Evolutionary conservation across 2,888 invertebrate genomes (phyloP).

Genomic region (Ochropacha duplaris): DNA sequence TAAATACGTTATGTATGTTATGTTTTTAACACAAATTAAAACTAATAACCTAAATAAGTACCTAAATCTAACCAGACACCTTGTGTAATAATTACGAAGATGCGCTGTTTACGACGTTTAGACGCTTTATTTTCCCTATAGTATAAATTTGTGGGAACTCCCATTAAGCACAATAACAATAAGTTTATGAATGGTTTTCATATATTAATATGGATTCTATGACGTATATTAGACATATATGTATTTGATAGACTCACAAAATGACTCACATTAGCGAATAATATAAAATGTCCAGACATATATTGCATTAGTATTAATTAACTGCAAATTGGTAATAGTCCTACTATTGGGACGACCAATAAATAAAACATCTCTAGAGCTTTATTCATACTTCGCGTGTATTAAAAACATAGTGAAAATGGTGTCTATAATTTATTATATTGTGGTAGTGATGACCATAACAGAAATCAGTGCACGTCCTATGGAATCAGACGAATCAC

Average conservation of each 20-base stretch:
- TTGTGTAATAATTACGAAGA: neutral
- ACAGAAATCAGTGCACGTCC: conserved; percentile 38
- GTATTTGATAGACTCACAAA: conserved; percentile 82
- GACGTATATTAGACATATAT: conserved; percentile 82
- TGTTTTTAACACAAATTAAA: too few species aligned
- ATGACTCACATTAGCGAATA: conserved; percentile 58
- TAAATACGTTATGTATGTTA: too few species aligned
- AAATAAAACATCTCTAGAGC: conserved; percentile 24
- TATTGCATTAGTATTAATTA: conserved; percentile 26
- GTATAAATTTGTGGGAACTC: conserved; percentile 18
- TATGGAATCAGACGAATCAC: conserved; percentile 10
- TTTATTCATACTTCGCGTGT: neutral
- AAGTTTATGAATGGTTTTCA: conserved; percentile 1
- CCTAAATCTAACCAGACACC: neutral
- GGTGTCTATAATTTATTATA: conserved; percentile 30
- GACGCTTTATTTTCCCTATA: neutral
- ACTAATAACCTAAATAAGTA: too few species aligned
- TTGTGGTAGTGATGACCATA: conserved; percentile 34
- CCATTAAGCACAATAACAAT: conserved; percentile 21
- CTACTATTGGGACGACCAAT: conserved; percentile 38
- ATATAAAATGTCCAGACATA: conserved; percentile 13
- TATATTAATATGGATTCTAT: conserved; percentile 10
- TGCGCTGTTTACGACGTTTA: neutral
- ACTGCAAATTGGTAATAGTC: conserved; percentile 45
- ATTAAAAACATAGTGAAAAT: conserved; percentile 23